Base-by-base conservation (phyloP, 2,888 invertebrate species). In the Eumacrocentrus americanus region DNA sequence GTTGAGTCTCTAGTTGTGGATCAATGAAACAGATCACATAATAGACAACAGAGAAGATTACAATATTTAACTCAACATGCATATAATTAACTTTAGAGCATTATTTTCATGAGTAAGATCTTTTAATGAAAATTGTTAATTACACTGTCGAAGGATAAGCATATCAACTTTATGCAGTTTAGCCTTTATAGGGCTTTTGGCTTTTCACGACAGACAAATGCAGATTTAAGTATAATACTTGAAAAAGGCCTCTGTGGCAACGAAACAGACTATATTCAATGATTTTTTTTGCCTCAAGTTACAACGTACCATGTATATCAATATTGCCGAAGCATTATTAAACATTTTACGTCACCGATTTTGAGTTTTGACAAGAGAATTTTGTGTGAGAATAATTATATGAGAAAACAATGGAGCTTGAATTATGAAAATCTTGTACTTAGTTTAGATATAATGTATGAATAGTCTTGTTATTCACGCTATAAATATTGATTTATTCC, bases 221-320 rank as follows among this genome's bases (percentile, higher is more conserved):
- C 44, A 56, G 23, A 50, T 52, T 58, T 48, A 44, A 61, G 44
- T 25, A 53, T 40, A 40, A 12, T 40, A 40, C 12, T 40, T 40
- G 54, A 52, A 53, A 50, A 59, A 48, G 63, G 56, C 60, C 61
- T 63, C 53, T 50, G 47, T 23, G 63, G 62, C 60, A 57, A 59
- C 59, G 58, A 57, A 46, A 60, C 48, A 37, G 37, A 57, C 23
- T 58, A 50, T 16, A 20, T 38, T 23, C 20, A 34, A 18, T 38
- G 29, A 29, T 6, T 29, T 29, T 4, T 29, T 29, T 29, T 29
- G 9, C 29, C 4, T 29, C 9, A 6, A 29, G 29, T 29, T 9
- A 29, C 29, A 29, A 6, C 5, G 4, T 29, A 9, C 29, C 9
- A 9, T 29, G 29, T 29, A 29, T 29, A 6, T 29, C 29, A 29